Conservation (phyloP, 1,140 invertebrate genomes). For the Scaptomyza montana region DNA sequence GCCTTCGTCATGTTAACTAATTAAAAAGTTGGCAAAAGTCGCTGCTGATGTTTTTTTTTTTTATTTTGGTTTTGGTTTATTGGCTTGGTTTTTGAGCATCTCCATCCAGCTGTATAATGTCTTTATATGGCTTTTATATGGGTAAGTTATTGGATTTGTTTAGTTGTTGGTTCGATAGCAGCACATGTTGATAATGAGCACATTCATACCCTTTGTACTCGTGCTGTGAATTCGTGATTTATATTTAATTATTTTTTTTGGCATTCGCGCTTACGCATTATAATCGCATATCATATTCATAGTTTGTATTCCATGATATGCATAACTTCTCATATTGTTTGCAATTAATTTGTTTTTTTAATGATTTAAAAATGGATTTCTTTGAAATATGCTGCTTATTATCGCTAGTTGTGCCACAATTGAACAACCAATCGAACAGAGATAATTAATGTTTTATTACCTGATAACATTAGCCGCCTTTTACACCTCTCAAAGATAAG, state of each 20-base stretch:
- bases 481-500: neutral
- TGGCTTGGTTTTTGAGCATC: constrained; percentile 10
- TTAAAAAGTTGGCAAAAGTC: constrained; percentile 26
- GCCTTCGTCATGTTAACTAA: constrained; percentile 29
- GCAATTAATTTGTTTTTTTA: neutral
- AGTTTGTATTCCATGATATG: constrained; percentile 11
- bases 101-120: constrained; percentile 29
- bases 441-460: too few relatives aligned
- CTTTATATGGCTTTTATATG: constrained; percentile 13
- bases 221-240: constrained; percentile 17
- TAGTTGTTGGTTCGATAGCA: constrained; percentile 7
- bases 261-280: constrained; percentile 18
- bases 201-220: constrained; percentile 2
- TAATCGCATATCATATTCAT: constrained; percentile 9
- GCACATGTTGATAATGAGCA: constrained; percentile 22
- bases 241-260: constrained; percentile 15
- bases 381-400: too few relatives aligned
- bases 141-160: constrained; percentile 21
- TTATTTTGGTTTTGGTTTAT: too few relatives aligned
- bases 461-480: constrained; percentile 4
- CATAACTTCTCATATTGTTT: constrained; percentile 16
- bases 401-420: neutral
- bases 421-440: constrained; percentile 6
- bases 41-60: constrained; percentile 1
- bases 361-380: too few relatives aligned